These are phyloP conservation scores for Poeciliopsis presidionis DNA, from an alignment of 2,797 vertebrate species.

Conservation along the genomic window DNA sequence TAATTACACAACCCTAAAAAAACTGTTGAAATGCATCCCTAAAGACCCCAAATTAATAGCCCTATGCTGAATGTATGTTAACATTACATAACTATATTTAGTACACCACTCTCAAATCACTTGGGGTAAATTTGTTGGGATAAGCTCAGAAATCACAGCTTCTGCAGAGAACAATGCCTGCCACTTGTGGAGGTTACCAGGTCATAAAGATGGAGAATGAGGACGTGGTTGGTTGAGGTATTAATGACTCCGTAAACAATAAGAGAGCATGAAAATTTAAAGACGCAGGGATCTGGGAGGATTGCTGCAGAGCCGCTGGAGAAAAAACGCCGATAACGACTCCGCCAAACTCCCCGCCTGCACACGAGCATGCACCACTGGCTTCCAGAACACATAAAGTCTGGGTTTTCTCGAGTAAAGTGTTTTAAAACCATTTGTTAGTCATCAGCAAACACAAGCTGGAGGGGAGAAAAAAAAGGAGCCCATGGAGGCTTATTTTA, in stretches of 20 bases:
- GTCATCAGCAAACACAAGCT: conserved; percentile 52
- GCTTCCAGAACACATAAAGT: conserved; percentile 32
- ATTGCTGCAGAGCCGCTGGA: conserved; percentile 10
- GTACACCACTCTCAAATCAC: neutral
- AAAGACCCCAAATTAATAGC: neutral
- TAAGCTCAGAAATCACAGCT: conserved; percentile 34
- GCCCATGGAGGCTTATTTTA: conserved; percentile 43
- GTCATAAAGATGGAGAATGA: neutral
- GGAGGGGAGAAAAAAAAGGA: conserved; percentile 13
- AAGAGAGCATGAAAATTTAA: conserved; percentile 1
- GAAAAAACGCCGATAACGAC: conserved; percentile 24
- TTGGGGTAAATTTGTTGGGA: conserved; percentile 14
- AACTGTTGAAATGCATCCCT: neutral
- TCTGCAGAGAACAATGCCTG: conserved; percentile 36
- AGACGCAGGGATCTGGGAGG: neutral
- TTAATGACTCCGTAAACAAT: conserved; percentile 7
- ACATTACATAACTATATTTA: neutral
- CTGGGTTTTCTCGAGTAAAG: conserved; percentile 46
- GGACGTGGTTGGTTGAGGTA: neutral
- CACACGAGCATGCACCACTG: conserved; percentile 50
- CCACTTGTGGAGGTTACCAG: conserved; percentile 18
- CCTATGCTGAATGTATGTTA: neutral
- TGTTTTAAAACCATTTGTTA: conserved; percentile 63
- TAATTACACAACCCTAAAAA: neutral
- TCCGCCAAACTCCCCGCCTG: conserved; percentile 26